Conservation (phyloP, 2,888 invertebrate genomes). For the Temnothorax rugatulus region DNA sequence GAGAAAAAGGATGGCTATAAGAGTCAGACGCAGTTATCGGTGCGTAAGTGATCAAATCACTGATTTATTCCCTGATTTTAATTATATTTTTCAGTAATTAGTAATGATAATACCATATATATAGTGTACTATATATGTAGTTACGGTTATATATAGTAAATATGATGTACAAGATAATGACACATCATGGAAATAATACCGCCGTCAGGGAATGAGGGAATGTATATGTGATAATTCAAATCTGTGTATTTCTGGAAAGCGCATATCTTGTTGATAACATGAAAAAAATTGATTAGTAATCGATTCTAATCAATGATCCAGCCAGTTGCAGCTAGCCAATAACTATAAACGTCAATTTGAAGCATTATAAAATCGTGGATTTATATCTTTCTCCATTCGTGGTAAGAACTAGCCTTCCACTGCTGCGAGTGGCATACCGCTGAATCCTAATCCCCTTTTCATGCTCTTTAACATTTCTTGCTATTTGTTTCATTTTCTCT, state of each 20-base stretch:
- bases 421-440: conserved; percentile 44
- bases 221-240: neutral
- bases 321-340: conserved; percentile 71
- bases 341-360: conserved; percentile 75
- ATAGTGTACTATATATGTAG: too few relatives aligned
- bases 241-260: neutral
- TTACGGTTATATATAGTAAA: neutral
- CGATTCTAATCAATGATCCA: conserved; percentile 77
- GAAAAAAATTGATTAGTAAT: conserved; percentile 54
- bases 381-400: conserved; percentile 72
- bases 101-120: neutral
- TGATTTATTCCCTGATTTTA: too few relatives aligned
- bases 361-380: conserved; percentile 76
- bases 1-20: too few relatives aligned
- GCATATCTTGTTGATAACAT: neutral
- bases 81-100: conserved; percentile 6
- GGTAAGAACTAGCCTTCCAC: conserved; percentile 53
- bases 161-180: neutral
- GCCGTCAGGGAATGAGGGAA: neutral
- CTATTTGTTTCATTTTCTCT: conserved; percentile 41
- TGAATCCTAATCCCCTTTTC: conserved; percentile 49
- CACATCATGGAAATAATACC: neutral
- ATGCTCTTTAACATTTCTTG: neutral
- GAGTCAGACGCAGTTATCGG: too few relatives aligned
- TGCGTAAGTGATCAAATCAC: too few relatives aligned